Evolutionary conservation across 2,797 vertebrate genomes (phyloP).

Genomic region (Jordanella pulchra): DNA sequence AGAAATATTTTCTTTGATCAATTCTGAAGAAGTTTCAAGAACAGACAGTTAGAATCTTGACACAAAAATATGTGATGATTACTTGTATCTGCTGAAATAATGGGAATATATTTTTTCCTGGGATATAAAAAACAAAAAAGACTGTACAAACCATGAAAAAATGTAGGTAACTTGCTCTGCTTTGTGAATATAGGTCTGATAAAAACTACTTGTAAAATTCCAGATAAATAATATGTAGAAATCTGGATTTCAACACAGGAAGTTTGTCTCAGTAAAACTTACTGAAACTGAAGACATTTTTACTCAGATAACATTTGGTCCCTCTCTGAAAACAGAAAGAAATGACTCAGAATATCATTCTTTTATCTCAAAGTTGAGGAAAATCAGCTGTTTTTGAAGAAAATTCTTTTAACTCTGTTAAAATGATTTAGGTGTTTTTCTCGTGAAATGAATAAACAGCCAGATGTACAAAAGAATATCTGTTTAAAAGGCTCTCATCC

Average conservation of each 20-base stretch:
- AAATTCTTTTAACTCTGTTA: too few relatives aligned
- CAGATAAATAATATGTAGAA: neutral
- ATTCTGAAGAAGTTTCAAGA: neutral
- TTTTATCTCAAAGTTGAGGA: too few relatives aligned
- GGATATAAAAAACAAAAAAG: neutral
- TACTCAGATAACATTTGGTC: too few relatives aligned
- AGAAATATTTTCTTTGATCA: neutral
- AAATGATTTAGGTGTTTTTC: too few relatives aligned
- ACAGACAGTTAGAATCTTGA: neutral
- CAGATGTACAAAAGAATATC: neutral
- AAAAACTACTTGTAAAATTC: neutral
- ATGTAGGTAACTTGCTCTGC: neutral
- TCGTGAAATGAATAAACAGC: neutral
- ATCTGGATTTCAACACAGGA: neutral
- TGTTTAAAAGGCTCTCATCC: neutral
- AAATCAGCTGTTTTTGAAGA: too few relatives aligned
- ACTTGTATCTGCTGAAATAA: neutral
- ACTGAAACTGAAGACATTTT: too few relatives aligned
- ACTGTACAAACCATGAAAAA: neutral
- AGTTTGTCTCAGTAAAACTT: too few relatives aligned
- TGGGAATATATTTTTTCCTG: neutral
- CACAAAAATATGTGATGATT: neutral
- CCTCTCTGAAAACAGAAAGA: too few relatives aligned
- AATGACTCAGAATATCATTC: too few relatives aligned
- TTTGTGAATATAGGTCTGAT: neutral